These are phyloP conservation scores for Eutrigla gurnardus DNA, from an alignment of 2,797 vertebrate species.

Conservation along the genomic window DNA sequence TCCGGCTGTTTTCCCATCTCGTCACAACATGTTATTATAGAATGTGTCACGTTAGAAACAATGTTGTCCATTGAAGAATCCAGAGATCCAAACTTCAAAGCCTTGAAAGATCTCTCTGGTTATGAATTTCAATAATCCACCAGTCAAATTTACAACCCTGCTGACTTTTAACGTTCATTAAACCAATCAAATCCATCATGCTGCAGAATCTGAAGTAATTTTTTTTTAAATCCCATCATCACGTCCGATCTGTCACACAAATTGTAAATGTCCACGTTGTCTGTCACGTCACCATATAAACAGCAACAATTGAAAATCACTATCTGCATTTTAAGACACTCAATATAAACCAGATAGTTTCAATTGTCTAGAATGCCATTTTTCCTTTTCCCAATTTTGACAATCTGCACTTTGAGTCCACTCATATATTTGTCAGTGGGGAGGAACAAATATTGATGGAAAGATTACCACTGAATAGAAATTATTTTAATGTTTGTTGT, in stretches of 20 bases:
- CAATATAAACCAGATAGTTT: constrained; percentile 8
- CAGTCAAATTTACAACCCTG: background rate
- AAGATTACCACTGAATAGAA: constrained; percentile 21
- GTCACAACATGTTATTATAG: background rate
- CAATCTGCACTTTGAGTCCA: background rate
- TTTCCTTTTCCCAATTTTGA: background rate
- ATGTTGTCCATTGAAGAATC: background rate
- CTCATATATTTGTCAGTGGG: background rate
- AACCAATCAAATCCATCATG: constrained; percentile 1
- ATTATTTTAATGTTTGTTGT: background rate
- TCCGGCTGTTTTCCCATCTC: background rate
- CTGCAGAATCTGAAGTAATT: constrained; percentile 14
- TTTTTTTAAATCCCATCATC: background rate
- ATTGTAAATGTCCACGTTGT: constrained; percentile 12
- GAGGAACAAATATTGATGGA: background rate
- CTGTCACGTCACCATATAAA: constrained; percentile 7
- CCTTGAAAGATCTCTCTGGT: background rate
- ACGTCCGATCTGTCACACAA: constrained; percentile 7
- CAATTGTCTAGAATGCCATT: background rate
- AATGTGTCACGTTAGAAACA: background rate
- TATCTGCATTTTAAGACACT: constrained; percentile 52
- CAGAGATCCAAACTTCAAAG: background rate
- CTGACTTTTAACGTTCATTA: background rate
- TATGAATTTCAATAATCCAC: background rate
- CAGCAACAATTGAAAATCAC: constrained; percentile 37